These are phyloP conservation scores for Virgularia gustaviana DNA, from an alignment of 92 coral and sea anemone genomes.

Conservation along the genomic window DNA sequence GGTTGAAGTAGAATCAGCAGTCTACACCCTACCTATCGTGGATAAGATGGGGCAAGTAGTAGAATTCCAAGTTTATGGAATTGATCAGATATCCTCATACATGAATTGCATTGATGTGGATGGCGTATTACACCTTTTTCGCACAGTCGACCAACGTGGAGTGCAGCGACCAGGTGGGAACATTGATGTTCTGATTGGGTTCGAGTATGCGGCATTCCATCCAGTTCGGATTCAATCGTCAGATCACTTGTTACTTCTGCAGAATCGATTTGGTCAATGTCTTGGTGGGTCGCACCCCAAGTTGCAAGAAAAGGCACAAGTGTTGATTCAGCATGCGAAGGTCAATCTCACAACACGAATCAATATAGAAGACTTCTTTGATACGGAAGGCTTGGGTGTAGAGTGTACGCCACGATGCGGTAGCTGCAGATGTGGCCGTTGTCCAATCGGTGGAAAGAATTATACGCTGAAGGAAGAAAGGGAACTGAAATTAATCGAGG, in stretches of 20 bases:
- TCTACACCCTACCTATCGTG: conserved; percentile 56
- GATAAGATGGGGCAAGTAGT: conserved; percentile 43
- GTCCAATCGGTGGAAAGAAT: conserved; percentile 34
- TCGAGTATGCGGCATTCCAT: conserved; percentile 65
- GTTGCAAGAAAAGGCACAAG: not conserved
- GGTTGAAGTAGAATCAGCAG: conserved; percentile 39
- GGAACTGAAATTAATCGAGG: conserved; percentile 50
- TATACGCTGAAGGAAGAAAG: conserved; percentile 50
- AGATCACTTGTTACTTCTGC: conserved; percentile 54
- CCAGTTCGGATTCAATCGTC: conserved; percentile 46
- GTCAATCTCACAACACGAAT: not conserved
- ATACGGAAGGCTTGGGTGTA: conserved; percentile 16
- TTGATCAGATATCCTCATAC: conserved; percentile 51
- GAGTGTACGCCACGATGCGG: conserved; percentile 22
- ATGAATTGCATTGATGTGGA: conserved; percentile 37
- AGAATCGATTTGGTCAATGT: conserved; percentile 58
- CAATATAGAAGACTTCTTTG: conserved; percentile 19
- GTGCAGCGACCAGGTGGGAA: conserved; percentile 55
- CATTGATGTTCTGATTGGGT: conserved; percentile 62
- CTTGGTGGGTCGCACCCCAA: conserved; percentile 40
- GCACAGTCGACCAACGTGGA: conserved; percentile 40
- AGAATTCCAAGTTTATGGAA: conserved; percentile 47
- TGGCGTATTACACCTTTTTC: conserved; percentile 46
- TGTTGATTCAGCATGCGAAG: conserved; percentile 1
- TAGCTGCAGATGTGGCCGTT: conserved; percentile 34